Evolutionary conservation across 2,113 vertebrate genomes (phyloP), one percentile per base, ranked within the genome.

Genomic region (Ranitomeya imitator): DNA sequence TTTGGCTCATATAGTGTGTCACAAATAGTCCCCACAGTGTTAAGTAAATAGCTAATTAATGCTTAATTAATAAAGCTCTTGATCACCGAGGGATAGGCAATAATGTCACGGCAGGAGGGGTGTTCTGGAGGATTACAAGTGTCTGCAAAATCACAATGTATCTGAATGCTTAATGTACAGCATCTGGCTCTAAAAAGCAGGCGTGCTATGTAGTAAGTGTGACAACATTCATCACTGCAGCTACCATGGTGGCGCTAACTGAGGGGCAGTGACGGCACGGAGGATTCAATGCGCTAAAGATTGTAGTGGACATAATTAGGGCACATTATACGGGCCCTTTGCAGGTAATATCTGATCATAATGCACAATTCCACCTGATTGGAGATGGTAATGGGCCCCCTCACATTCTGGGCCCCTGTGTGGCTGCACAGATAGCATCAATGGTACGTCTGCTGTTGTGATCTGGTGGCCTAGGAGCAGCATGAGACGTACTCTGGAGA

Each of bases 21-120:
- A 54, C 55, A 57, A 79, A 79, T 79, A 54, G 54, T 57, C 52
- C 77, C 52, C 51, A 79, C 51, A 79, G 77, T n/a, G 21, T 59
- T 79, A 55, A 55, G 55, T 79, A 79, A 79, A 79, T 57, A 79
- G 52, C 52, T 79, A 79, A 79, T 79, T 14, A 79, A 55, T 57
- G 54, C 54, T 26, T 79, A 57, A 79, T 79, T 79, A 79, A 79
- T 79, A 59, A 14, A 23, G n/a, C 54, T 79, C 54, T 79, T 59
- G 14, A 79, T 79, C 77, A 79, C 77, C 37, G 15, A 59, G 52
- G 59, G 77, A 79, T 26, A 57, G n/a, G 55, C 77, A 79, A 59
- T 79, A 79, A 57, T 79, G 23, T 55, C 77, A 7, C 77, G 26
- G n/a, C 77, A 59, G 54, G 77, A 79, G 77, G 23, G 51, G 45